Conservation (phyloP, 1,140 invertebrate genomes). For the Halesus radiatus region DNA sequence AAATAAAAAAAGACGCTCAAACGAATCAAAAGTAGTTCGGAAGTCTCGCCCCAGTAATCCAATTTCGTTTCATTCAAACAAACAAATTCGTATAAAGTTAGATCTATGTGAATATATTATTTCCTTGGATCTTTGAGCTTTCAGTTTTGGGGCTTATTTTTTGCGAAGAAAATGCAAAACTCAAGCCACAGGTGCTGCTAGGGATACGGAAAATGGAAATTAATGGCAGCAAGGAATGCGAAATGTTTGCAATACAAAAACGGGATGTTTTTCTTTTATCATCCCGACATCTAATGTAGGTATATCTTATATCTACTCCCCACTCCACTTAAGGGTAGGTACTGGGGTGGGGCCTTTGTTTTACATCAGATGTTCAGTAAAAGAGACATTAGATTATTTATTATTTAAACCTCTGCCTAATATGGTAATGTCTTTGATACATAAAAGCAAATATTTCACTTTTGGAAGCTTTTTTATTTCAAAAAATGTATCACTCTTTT, state of each 20-base stretch:
- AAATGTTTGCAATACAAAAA: conserved; percentile 41
- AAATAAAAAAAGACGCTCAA: no score
- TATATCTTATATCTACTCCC: no score
- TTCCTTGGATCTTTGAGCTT: background rate
- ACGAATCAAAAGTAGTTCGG: background rate
- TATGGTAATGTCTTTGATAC: background rate
- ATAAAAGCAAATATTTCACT: no score
- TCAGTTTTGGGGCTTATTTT: conserved; percentile 31
- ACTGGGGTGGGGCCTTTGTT: conserved; percentile 2
- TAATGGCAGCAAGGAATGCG: conserved; percentile 39
- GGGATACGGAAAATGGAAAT: conserved; percentile 15
- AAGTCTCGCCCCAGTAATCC: conserved; percentile 1
- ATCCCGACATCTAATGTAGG: background rate
- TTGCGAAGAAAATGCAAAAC: conserved; percentile 21
- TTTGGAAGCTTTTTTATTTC: no score
- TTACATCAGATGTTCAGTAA: conserved; percentile 26
- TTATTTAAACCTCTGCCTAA: conserved; percentile 27
- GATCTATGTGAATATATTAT: background rate
- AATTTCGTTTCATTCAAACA: background rate
- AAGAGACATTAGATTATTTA: conserved; percentile 21
- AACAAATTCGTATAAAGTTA: background rate
- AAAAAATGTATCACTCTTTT: no score
- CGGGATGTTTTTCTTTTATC: conserved; percentile 38
- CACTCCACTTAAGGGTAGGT: background rate
- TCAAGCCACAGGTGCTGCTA: conserved; percentile 41